Evolutionary conservation across 1,140 invertebrate species (phyloP).

Genomic region (Bombyx mandarina): DNA sequence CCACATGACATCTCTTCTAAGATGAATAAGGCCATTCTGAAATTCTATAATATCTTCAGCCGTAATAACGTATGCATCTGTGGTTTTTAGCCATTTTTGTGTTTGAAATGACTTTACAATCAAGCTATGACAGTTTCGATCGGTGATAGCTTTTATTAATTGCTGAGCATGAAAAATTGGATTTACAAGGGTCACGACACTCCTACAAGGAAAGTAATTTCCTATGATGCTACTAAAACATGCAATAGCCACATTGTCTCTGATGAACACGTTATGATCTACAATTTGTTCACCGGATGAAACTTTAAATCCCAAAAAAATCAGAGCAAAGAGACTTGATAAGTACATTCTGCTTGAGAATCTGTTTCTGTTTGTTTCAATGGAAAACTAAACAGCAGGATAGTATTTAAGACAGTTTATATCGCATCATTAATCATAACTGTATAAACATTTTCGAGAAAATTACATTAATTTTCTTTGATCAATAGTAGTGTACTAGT

Average conservation of each 20-base stretch:
- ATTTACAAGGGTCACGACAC: slow-evolving; percentile 11
- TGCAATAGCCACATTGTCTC: background rate
- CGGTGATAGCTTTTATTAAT: slow-evolving; percentile 8
- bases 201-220: slow-evolving; percentile 14
- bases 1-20: slow-evolving; percentile 26
- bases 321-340: too few species aligned
- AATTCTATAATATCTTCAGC: slow-evolving; percentile 15
- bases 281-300: too few species aligned
- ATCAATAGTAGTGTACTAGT: too few species aligned
- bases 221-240: slow-evolving; percentile 10
- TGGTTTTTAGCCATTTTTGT: slow-evolving; percentile 13
- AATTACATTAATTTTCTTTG: too few species aligned
- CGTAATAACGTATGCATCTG: slow-evolving; percentile 23
- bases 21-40: slow-evolving; percentile 9
- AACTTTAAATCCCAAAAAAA: too few species aligned
- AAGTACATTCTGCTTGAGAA: too few species aligned
- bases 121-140: slow-evolving; percentile 15
- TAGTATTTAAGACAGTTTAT: too few species aligned
- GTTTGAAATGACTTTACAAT: slow-evolving; percentile 16
- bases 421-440: too few species aligned
- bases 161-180: slow-evolving; percentile 6
- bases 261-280: too few species aligned
- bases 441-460: too few species aligned
- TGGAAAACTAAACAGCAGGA: too few species aligned
- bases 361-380: too few species aligned